Conservation (phyloP, 2,797 vertebrate species). For the Staurois parvus region DNA sequence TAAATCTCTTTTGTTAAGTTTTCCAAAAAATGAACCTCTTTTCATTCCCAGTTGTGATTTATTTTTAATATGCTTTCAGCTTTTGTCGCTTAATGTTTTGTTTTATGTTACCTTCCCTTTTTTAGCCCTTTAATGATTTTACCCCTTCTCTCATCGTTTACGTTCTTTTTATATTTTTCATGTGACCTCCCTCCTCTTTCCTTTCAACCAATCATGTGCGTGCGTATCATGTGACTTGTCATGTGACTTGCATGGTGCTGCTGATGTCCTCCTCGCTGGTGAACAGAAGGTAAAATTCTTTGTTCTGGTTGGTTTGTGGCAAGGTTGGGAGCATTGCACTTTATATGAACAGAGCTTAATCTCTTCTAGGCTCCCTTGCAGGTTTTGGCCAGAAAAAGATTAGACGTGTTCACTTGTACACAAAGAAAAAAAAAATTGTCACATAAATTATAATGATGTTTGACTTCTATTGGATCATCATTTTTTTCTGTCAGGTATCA, state of each 20-base stretch:
- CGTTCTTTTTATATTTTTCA: conserved; percentile 96
- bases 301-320: conserved; percentile 78
- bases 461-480: neutral
- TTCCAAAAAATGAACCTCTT: conserved; percentile 27
- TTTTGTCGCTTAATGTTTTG: conserved; percentile 63
- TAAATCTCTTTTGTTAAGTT: conserved; percentile 29
- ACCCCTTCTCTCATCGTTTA: conserved; percentile 88
- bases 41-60: conserved; percentile 50
- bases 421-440: neutral
- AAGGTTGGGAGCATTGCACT: conserved; percentile 56
- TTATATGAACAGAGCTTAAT: neutral
- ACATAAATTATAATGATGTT: neutral
- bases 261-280: conserved; percentile 88
- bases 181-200: conserved; percentile 89
- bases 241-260: conserved; percentile 97
- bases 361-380: conserved; percentile 16
- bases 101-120: conserved; percentile 74
- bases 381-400: neutral
- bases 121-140: conserved; percentile 83
- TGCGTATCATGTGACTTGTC: conserved; percentile 97
- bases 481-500: neutral
- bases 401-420: neutral
- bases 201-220: conserved; percentile 92
- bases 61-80: conserved; percentile 66
- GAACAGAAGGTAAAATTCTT: conserved; percentile 97